Percentiles rank a stretch among this genome's conserved stretches.
Conservation (phyloP, 2,797 vertebrate species). For the Nyctalus aviator region DNA sequence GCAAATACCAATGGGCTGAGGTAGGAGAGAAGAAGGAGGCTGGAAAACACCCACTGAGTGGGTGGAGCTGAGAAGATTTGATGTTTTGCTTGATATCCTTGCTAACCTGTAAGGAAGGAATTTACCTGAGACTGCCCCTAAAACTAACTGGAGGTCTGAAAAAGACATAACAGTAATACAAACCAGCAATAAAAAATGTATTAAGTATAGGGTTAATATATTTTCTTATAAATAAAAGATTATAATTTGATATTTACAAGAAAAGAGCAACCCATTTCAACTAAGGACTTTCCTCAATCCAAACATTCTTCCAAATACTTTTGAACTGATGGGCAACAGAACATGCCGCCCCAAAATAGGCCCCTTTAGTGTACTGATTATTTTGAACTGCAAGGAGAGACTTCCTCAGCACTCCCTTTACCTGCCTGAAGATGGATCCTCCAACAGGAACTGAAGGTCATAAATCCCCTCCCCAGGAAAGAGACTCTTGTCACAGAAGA, state of each 20-base stretch:
- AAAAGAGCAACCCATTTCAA: background rate
- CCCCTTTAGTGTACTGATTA: background rate
- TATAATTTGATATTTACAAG: background rate
- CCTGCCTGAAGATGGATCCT: background rate
- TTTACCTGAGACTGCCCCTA: background rate
- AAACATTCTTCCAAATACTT: background rate
- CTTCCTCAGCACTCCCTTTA: background rate
- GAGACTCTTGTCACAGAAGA: background rate
- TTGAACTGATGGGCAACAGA: background rate
- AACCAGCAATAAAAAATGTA: background rate
- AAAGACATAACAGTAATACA: background rate
- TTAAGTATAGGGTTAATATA: background rate
- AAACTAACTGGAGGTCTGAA: background rate
- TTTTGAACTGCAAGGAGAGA: background rate
- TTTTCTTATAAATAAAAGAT: constrained; percentile 5
- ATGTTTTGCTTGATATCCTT: no score
- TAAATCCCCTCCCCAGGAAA: background rate
- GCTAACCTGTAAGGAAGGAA: no score
- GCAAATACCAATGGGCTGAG: background rate
- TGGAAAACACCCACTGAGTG: background rate
- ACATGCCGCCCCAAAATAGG: background rate
- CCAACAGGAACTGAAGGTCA: background rate
- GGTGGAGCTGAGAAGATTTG: background rate
- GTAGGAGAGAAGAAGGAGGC: background rate
- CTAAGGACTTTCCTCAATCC: background rate